Evolutionary conservation across 2,888 invertebrate species (phyloP).

Genomic region (Caenorhabditis sp.): DNA sequence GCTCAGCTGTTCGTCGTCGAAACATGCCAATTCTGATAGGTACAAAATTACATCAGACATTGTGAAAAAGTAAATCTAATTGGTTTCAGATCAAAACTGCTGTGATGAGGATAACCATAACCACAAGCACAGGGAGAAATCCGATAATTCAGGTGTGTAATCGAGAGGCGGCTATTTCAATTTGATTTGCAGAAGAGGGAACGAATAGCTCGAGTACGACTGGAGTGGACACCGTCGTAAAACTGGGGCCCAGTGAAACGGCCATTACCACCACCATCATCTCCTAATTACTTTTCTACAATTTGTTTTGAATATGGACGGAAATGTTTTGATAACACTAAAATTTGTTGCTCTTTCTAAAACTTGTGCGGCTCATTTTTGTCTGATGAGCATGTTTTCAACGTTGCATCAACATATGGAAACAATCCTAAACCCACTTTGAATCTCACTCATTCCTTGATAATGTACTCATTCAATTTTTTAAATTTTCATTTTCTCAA

Average conservation of each 20-base stretch:
- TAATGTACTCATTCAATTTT: neutral
- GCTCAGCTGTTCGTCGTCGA: conserved; percentile 39
- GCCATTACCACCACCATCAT: conserved; percentile 54
- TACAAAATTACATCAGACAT: neutral
- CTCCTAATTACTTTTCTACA: no score
- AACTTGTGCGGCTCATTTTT: no score
- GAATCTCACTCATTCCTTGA: neutral
- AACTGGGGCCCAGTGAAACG: conserved; percentile 39
- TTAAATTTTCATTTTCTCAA: neutral
- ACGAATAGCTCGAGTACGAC: conserved; percentile 49
- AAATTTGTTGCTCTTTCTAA: no score
- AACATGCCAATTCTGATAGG: conserved; percentile 64
- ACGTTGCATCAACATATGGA: conserved; percentile 13
- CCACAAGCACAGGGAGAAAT: conserved; percentile 46
- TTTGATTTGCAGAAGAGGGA: conserved; percentile 47
- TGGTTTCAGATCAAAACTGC: conserved; percentile 38
- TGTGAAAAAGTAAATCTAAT: neutral
- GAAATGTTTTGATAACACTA: no score
- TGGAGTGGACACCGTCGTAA: conserved; percentile 54
- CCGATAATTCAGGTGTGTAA: conserved; percentile 38
- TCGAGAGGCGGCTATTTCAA: neutral
- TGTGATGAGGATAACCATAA: conserved; percentile 45
- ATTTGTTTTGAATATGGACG: no score
- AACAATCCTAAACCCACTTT: neutral
- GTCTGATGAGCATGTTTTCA: no score